Evolutionary conservation across 1,140 invertebrate genomes (phyloP), one percentile per base, ranked within the genome.

Genomic region (Hetaerina americana): DNA sequence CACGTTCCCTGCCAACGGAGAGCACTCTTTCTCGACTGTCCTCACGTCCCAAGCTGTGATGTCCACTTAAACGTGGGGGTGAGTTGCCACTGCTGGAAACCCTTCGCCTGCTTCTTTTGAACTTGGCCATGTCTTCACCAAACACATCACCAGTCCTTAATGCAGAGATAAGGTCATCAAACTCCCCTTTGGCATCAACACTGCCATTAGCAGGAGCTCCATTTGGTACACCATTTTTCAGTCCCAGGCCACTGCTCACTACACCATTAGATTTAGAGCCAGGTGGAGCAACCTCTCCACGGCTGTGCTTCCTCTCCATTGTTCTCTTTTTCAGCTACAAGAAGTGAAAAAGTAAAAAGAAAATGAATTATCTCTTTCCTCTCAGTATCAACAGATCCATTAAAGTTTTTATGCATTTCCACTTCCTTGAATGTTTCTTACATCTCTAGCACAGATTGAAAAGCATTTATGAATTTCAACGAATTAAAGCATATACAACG

Each of bases 161-260:
- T 0, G 96, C 96, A 1, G 94, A 97, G 77, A 99, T 98, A 28
- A 99, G 83, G 81, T 98, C 95, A 79, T 99, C 96, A 82, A 99
- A 99, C 83, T 99, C 96, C 72, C 92, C 91, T 76, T 93, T 90
- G 72, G 88, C 88, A 70, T 85, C 83, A 26, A 79, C 75, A 68
- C 31, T 71, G 66, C 79, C 78, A 49, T 74, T 76, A 74, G 5
- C 72, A 29, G 8, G 29, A 73, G 26, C 68, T 69, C 18, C 74
- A 72, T 77, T 71, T 75, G 76, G n/a, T 26, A 28, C 24, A 10
- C 26, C 66, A n/a, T 18, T 70, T 12, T 49, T 70, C 31, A 73
- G 40, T 26, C n/a, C 57, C 24, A 71, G 66, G 66, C 73, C 69
- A 76, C 77, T 73, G 71, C 79, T 76, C 66, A 77, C 75, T 8